phyloP scores from a whole-genome alignment of 2,797 vertebrate species.

The Hafferia zeledoni region DNA sequence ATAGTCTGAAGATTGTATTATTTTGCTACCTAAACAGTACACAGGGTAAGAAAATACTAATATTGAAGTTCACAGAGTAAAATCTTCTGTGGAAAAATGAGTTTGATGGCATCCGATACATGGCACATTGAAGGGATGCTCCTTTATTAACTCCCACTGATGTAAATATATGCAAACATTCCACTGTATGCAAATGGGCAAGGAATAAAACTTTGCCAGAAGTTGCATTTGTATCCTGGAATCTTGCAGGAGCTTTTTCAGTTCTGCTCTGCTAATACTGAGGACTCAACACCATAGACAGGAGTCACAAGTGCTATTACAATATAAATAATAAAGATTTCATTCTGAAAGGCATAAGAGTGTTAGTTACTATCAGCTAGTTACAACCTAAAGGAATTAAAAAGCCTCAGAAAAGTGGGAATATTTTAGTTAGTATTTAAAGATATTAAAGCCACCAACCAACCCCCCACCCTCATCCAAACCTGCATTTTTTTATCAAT shows the following conservation, averaged over 20 bases:
- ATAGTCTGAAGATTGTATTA: background rate
- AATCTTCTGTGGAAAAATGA: background rate
- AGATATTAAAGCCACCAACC: background rate
- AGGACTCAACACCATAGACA: background rate
- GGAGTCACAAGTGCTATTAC: background rate
- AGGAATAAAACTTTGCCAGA: background rate
- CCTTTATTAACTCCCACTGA: background rate
- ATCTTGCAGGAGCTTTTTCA: background rate
- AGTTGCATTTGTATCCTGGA: fast-evolving
- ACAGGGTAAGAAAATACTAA: background rate
- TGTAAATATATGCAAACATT: background rate
- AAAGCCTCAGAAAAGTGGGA: background rate
- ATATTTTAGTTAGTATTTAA: background rate
- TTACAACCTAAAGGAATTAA: background rate
- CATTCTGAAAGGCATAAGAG: background rate
- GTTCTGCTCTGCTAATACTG: background rate
- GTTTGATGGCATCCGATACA: background rate
- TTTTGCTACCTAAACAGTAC: background rate
- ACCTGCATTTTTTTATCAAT: background rate
- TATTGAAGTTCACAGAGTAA: background rate
- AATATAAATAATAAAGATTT: background rate
- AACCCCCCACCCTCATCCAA: background rate
- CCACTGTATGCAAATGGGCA: background rate
- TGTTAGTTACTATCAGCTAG: background rate
- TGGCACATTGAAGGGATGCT: background rate